phyloP scores from a whole-genome alignment of 1,140 invertebrate genomes.

The Ectropis grisescens region DNA sequence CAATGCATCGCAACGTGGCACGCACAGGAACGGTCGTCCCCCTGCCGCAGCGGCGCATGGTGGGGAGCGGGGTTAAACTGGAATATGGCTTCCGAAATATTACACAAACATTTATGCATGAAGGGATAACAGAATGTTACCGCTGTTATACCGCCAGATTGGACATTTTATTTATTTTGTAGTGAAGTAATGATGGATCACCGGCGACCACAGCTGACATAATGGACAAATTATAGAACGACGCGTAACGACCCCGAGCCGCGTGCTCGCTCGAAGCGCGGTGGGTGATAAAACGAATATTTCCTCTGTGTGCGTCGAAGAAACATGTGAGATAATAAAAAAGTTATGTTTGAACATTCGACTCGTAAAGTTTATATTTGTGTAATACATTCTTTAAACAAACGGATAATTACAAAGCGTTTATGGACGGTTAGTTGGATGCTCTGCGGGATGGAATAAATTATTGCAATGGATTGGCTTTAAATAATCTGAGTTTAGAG shows the following conservation, averaged over 20 bases:
- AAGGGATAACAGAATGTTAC: slow-evolving; percentile 58
- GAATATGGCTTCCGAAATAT: slow-evolving; percentile 58
- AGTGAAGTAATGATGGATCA: slow-evolving; percentile 16
- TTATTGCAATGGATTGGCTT: slow-evolving; percentile 24
- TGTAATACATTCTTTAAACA: slow-evolving; percentile 60
- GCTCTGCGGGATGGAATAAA: slow-evolving; percentile 27
- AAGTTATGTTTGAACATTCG: slow-evolving; percentile 50
- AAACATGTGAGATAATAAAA: slow-evolving; percentile 62
- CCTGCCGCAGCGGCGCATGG: too few species aligned
- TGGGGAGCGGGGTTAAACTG: slow-evolving; percentile 22
- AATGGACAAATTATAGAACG: slow-evolving; percentile 26
- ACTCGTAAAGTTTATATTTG: slow-evolving; percentile 63
- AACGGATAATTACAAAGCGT: slow-evolving; percentile 53
- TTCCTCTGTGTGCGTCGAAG: slow-evolving; percentile 28
- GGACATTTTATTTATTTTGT: slow-evolving; percentile 39
- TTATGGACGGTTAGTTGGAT: slow-evolving; percentile 32
- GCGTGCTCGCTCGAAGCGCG: slow-evolving; percentile 16
- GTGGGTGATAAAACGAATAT: slow-evolving; percentile 35
- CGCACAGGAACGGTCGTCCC: slow-evolving; percentile 25
- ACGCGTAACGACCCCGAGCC: slow-evolving; percentile 12
- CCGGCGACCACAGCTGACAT: slow-evolving; percentile 9
- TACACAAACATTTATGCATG: slow-evolving; percentile 66
- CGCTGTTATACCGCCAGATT: slow-evolving; percentile 40
- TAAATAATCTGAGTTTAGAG: slow-evolving; percentile 21
- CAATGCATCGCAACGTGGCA: slow-evolving; percentile 30